These are phyloP conservation scores for Lates japonicus DNA, from an alignment of 2,797 vertebrate genomes.

Conservation along the genomic window DNA sequence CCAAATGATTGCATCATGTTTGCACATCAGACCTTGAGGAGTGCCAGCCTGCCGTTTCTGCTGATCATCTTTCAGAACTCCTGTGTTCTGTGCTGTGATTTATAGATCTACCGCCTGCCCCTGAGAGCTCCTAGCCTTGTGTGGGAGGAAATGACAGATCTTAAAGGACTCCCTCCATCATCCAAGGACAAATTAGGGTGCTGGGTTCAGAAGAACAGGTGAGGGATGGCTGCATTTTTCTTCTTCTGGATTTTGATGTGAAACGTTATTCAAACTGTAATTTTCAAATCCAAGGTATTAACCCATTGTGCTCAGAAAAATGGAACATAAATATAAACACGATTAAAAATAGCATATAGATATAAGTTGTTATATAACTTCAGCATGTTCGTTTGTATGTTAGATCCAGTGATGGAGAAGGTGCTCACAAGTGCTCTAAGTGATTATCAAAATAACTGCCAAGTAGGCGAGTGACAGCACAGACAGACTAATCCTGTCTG, in stretches of 20 bases:
- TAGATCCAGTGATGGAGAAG: too few species aligned
- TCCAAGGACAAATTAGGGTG: slow-evolving; percentile 98
- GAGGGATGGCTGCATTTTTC: slow-evolving; percentile 24
- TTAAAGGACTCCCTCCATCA: slow-evolving; percentile 93
- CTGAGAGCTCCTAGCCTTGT: slow-evolving; percentile 87
- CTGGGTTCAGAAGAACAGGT: slow-evolving; percentile 97
- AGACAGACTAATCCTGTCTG: too few species aligned
- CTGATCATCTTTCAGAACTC: neutral
- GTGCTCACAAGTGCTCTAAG: too few species aligned
- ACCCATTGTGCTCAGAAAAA: neutral
- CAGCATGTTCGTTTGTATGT: too few species aligned
- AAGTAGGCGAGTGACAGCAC: too few species aligned
- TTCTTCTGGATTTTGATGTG: neutral
- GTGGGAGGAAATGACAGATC: slow-evolving; percentile 93
- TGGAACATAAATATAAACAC: too few species aligned
- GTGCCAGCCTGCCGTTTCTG: neutral
- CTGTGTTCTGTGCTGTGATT: slow-evolving; percentile 2
- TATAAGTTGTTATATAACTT: too few species aligned
- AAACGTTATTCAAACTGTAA: neutral
- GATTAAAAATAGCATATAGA: too few species aligned
- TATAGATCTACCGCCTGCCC: slow-evolving; percentile 93
- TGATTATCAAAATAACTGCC: too few species aligned
- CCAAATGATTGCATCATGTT: neutral
- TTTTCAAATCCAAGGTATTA: neutral
- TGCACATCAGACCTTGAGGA: neutral